These are phyloP conservation scores for Bhutanitis thaidina DNA, from an alignment of 2,888 invertebrate species.

Conservation along the genomic window DNA sequence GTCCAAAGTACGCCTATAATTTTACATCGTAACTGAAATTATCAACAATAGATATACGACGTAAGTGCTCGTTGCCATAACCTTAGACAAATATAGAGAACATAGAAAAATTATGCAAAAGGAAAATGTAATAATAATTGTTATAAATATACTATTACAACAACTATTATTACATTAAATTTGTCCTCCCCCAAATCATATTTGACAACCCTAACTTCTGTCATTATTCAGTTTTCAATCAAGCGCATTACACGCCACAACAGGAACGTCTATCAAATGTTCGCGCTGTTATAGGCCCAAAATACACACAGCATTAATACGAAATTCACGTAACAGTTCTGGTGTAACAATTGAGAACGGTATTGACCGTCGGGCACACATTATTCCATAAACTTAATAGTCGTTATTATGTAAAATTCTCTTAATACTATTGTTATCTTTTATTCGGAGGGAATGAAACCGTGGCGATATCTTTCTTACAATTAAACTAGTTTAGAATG, in stretches of 20 bases:
- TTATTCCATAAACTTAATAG: constrained; percentile 2
- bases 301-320: background rate
- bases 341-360: background rate
- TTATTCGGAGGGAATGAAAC: constrained; percentile 17
- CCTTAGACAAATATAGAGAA: too few species aligned
- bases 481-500: constrained; percentile 23
- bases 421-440: constrained; percentile 10
- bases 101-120: too few species aligned
- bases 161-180: too few species aligned
- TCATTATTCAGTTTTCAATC: constrained; percentile 13
- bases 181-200: too few species aligned
- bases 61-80: too few species aligned
- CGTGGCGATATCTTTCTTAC: constrained; percentile 26
- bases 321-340: constrained; percentile 1
- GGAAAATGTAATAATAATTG: too few species aligned
- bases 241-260: background rate
- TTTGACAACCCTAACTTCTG: constrained; percentile 5
- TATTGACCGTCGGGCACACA: background rate
- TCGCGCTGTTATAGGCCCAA: constrained; percentile 7
- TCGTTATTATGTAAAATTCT: constrained; percentile 13
- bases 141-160: too few species aligned
- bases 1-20: too few species aligned
- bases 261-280: constrained; percentile 5
- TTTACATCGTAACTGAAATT: too few species aligned
- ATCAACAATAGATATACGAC: too few species aligned